Conservation (phyloP, 2,113 vertebrate genomes). For the Uria lomvia region DNA sequence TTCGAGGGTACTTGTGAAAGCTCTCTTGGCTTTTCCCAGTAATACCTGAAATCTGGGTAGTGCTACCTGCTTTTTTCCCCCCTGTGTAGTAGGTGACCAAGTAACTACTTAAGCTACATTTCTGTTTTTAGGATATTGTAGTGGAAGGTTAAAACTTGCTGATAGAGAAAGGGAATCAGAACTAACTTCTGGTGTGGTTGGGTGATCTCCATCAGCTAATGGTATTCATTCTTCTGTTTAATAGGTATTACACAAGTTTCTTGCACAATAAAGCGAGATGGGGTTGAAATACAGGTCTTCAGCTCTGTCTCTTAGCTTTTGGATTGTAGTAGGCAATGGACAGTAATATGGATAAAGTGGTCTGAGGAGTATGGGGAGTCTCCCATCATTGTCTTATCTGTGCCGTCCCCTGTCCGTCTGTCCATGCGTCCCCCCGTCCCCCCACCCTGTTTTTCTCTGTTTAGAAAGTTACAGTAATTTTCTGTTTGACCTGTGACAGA, state of each 20-base stretch:
- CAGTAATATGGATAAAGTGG: no score
- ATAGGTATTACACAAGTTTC: background rate
- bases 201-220: background rate
- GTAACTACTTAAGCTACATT: background rate
- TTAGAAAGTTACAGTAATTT: background rate
- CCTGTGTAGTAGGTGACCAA: background rate
- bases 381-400: background rate
- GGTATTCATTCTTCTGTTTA: background rate
- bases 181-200: background rate
- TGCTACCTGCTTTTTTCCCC: accelerated
- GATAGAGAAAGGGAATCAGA: background rate
- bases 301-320: background rate
- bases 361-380: background rate
- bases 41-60: background rate
- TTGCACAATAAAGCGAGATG: accelerated
- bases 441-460: accelerated
- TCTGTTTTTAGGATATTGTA: background rate
- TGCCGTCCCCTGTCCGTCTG: no score
- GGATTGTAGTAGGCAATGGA: background rate
- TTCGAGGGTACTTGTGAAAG: background rate
- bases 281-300: background rate
- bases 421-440: no score
- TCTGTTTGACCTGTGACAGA: background rate
- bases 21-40: background rate
- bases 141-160: background rate